phyloP scores from a whole-genome alignment of 2,797 vertebrate species.

The Argya squamiceps region DNA sequence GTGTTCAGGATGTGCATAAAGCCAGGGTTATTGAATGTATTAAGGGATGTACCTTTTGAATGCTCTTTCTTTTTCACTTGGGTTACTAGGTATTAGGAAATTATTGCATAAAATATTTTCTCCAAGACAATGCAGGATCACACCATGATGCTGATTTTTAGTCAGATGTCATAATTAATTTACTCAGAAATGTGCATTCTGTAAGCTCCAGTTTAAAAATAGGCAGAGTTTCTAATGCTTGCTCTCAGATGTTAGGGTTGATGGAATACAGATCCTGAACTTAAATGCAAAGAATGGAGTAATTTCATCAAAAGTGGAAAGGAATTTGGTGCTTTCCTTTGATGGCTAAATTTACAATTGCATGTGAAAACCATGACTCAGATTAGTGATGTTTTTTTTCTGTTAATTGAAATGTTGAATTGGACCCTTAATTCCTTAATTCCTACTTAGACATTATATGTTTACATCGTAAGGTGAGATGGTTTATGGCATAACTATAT shows the following conservation, averaged over 20 bases:
- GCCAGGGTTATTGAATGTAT: background rate
- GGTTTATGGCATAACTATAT: background rate
- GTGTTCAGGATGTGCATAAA: background rate
- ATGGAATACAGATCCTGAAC: background rate
- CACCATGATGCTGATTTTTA: background rate
- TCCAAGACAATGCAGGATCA: background rate
- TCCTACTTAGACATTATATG: background rate
- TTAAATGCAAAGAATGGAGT: background rate
- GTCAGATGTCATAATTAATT: background rate
- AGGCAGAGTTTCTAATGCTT: background rate
- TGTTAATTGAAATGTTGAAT: slow-evolving; percentile 4
- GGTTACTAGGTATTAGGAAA: background rate
- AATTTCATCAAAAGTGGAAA: background rate
- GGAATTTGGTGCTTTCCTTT: background rate
- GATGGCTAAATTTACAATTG: background rate
- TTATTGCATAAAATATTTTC: background rate
- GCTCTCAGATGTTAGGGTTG: background rate
- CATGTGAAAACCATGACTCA: background rate
- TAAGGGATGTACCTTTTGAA: background rate
- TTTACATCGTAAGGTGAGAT: background rate
- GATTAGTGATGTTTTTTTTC: background rate
- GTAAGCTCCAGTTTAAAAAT: background rate
- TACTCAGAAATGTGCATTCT: background rate
- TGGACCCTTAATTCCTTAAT: background rate
- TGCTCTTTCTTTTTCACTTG: background rate